Evolutionary conservation across 2,113 vertebrate species (phyloP).

Genomic region (Hippocampus barbouri): DNA sequence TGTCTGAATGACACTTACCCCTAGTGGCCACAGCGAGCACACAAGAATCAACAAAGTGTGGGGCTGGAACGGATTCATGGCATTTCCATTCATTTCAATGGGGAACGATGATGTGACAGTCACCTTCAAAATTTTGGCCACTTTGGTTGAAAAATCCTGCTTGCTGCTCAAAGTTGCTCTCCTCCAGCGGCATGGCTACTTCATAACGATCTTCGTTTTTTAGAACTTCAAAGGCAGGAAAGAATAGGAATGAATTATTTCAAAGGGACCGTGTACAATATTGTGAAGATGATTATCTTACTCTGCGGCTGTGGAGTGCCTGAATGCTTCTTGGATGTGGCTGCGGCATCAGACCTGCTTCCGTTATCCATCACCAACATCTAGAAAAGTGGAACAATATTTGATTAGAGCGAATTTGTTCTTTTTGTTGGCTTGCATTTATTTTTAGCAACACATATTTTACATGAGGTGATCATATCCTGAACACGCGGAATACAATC

Average conservation of each 20-base stretch:
- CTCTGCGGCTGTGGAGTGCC: slow-evolving; percentile 69
- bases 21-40: too few species aligned
- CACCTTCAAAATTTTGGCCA: slow-evolving; percentile 77
- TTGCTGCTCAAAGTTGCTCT: slow-evolving; percentile 77
- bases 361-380: slow-evolving; percentile 61
- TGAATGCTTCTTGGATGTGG: slow-evolving; percentile 62
- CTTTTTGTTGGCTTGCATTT: not conserved
- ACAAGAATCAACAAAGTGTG: too few species aligned
- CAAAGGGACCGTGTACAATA: not conserved
- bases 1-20: too few species aligned
- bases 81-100: too few species aligned
- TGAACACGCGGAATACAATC: not conserved
- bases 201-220: slow-evolving; percentile 79
- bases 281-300: slow-evolving; percentile 31
- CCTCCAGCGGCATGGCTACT: slow-evolving; percentile 79
- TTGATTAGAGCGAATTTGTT: slow-evolving; percentile 2
- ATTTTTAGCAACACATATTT: not conserved
- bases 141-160: slow-evolving; percentile 73
- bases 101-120: slow-evolving; percentile 17
- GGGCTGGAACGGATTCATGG: too few species aligned
- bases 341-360: slow-evolving; percentile 64
- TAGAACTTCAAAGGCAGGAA: slow-evolving; percentile 62
- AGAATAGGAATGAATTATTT: not conserved
- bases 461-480: not conserved
- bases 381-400: not conserved